Conservation (phyloP, 2,888 invertebrate genomes). For the Drosophila mimica region DNA sequence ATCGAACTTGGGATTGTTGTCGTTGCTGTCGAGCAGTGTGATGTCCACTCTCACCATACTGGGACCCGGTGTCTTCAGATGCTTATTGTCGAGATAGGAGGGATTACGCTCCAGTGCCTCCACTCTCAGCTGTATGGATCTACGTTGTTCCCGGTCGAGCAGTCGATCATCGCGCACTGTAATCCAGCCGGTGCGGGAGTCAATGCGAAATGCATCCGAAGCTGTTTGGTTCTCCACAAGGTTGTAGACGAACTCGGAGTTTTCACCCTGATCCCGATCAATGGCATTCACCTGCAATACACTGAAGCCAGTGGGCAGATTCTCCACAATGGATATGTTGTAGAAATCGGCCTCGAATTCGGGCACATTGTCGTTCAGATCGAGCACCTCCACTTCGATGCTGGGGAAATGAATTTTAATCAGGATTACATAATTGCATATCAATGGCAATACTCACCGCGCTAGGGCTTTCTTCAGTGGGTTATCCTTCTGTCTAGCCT, state of each 20-base stretch:
- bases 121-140: constrained; percentile 90
- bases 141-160: constrained; percentile 91
- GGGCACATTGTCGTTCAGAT: constrained; percentile 92
- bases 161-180: constrained; percentile 91
- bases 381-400: constrained; percentile 81
- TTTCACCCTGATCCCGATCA: constrained; percentile 94
- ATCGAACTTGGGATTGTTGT: constrained; percentile 94
- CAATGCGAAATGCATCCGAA: constrained; percentile 91
- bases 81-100: constrained; percentile 84
- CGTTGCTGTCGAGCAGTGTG: constrained; percentile 94
- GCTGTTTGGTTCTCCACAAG: constrained; percentile 88
- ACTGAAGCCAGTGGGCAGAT: constrained; percentile 91
- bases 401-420: constrained; percentile 41
- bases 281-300: constrained; percentile 88
- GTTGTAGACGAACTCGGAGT: constrained; percentile 93
- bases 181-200: constrained; percentile 93
- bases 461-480: constrained; percentile 91
- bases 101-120: constrained; percentile 92
- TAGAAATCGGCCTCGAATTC: constrained; percentile 95
- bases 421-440: not conserved
- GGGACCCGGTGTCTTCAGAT: constrained; percentile 76
- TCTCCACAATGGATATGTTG: constrained; percentile 96
- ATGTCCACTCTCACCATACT: constrained; percentile 92
- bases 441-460: constrained; percentile 61
- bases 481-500: constrained; percentile 92